Percentiles rank a stretch among this genome's conserved stretches.
Conservation (phyloP, 2,888 invertebrate genomes). For the Limenitis camilla region DNA sequence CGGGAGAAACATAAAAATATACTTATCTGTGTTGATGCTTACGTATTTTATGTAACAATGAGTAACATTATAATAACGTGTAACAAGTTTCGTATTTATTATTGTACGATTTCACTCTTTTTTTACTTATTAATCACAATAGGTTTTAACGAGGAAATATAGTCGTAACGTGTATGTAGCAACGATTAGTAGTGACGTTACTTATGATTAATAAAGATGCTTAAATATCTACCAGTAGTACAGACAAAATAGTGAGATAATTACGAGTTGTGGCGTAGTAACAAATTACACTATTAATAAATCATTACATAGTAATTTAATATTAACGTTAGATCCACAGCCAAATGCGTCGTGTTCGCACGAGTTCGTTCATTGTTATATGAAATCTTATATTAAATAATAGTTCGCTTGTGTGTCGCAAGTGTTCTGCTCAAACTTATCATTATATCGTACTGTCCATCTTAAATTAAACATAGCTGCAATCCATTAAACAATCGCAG, state of each 20-base stretch:
- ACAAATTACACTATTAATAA: constrained; percentile 12
- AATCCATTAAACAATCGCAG: constrained; percentile 46
- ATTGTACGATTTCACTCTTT: constrained; percentile 70
- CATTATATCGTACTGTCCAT: constrained; percentile 70
- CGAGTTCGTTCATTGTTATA: constrained; percentile 30
- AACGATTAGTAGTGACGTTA: constrained; percentile 39
- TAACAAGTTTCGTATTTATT: constrained; percentile 55
- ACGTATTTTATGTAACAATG: constrained; percentile 63
- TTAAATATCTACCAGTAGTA: neutral
- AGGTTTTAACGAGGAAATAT: constrained; percentile 42
- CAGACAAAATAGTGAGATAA: constrained; percentile 30
- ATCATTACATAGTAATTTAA: constrained; percentile 23
- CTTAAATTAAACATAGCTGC: constrained; percentile 48
- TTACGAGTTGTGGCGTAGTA: constrained; percentile 18
- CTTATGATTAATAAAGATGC: constrained; percentile 11
- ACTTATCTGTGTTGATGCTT: constrained; percentile 51
- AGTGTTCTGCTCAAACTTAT: constrained; percentile 59
- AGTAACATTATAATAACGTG: constrained; percentile 65
- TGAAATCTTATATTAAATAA: constrained; percentile 25
- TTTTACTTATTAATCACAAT: constrained; percentile 61
- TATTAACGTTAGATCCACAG: constrained; percentile 43
- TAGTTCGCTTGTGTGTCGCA: constrained; percentile 64
- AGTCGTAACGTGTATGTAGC: constrained; percentile 42
- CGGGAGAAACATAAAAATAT: constrained; percentile 60
- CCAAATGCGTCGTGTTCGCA: constrained; percentile 50